A percentile compares a stretch with the other conserved stretches of the same genome.
phyloP scores from a whole-genome alignment of 2,888 invertebrate genomes.

The Tenthredo scrophulariae region DNA sequence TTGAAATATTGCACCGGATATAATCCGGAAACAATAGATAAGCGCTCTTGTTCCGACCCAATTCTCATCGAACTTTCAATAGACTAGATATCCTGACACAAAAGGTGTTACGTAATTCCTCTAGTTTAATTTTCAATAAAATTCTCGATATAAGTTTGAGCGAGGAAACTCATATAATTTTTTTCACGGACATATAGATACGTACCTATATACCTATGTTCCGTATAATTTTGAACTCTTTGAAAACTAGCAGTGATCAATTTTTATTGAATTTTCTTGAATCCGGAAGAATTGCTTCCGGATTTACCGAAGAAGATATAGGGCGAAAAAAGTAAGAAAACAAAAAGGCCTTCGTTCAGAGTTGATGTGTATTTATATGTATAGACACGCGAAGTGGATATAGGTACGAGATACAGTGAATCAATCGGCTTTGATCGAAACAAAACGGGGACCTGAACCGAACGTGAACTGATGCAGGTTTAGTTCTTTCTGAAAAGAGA shows the following conservation, averaged over 20 bases:
- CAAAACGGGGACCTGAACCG: background rate
- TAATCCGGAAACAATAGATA: conserved; percentile 48
- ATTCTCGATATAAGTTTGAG: background rate
- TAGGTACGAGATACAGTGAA: background rate
- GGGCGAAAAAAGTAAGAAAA: background rate
- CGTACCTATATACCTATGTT: background rate
- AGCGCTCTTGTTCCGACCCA: conserved; percentile 40
- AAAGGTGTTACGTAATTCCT: background rate
- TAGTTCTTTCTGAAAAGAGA: background rate
- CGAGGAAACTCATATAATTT: background rate
- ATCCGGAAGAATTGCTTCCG: background rate
- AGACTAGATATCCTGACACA: background rate
- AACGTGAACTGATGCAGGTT: background rate
- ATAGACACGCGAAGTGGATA: background rate
- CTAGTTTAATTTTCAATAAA: background rate
- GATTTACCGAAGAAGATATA: background rate
- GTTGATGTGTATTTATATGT: background rate
- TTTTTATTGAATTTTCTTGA: background rate
- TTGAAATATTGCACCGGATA: conserved; percentile 21
- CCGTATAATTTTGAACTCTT: background rate
- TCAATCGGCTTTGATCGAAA: conserved; percentile 4
- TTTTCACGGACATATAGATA: background rate
- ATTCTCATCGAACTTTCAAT: conserved; percentile 18
- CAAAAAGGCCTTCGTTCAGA: background rate
- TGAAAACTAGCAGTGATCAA: background rate